A percentile compares a stretch with the other conserved stretches of the same genome.
Conservation (phyloP, 64 coral and sea anemone species). For the Hydrozoanthus tunicans region DNA sequence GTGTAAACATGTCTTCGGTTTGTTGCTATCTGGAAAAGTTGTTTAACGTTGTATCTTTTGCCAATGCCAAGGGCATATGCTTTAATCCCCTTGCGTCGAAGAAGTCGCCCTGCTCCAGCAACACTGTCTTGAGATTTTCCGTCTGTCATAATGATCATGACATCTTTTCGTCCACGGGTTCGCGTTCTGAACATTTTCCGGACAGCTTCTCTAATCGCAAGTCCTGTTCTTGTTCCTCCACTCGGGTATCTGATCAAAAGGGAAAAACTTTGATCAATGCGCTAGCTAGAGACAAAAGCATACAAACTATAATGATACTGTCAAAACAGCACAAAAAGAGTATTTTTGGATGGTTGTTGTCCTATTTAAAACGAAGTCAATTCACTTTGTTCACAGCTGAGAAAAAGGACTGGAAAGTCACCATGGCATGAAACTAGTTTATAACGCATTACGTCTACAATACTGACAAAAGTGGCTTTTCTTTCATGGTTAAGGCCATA, state of each 20-base stretch:
- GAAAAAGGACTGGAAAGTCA: too few species aligned
- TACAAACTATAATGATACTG: not conserved
- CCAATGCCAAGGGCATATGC: conserved; percentile 64
- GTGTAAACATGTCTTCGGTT: conserved; percentile 42
- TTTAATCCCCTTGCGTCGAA: conserved; percentile 53
- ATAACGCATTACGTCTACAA: too few species aligned
- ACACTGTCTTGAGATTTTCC: conserved; percentile 62
- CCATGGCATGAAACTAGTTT: too few species aligned
- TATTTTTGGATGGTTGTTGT: too few species aligned
- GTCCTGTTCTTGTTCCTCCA: conserved; percentile 59
- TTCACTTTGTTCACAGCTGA: too few species aligned
- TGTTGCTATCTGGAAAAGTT: conserved; percentile 72
- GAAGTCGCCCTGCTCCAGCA: not conserved
- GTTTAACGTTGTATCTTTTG: conserved; percentile 32
- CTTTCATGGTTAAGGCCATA: too few species aligned
- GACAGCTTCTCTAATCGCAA: conserved; percentile 17
- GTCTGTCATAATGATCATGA: conserved; percentile 64
- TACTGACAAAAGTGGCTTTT: too few species aligned
- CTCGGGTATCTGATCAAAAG: conserved; percentile 44
- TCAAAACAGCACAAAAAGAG: too few species aligned
- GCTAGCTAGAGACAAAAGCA: not conserved
- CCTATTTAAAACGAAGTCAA: too few species aligned
- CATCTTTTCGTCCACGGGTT: conserved; percentile 33
- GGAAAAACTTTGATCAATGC: not conserved
- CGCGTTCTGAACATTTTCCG: conserved; percentile 29